Evolutionary conservation across 2,888 invertebrate species (phyloP).

Genomic region (Conus canariensis): DNA sequence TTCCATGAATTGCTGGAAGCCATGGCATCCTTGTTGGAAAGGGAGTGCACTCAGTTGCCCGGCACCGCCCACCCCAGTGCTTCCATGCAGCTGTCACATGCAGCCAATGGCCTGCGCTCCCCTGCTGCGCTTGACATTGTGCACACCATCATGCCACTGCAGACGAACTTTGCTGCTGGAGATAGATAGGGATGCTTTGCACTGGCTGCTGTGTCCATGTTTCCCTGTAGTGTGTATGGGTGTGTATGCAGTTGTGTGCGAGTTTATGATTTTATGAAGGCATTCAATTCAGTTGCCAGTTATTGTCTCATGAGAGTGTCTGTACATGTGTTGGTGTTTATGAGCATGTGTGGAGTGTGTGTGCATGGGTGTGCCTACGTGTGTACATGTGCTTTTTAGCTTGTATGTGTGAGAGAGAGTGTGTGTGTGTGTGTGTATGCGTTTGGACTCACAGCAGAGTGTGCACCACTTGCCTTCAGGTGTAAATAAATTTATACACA

Average conservation of each 20-base stretch:
- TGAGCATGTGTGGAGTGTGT: background rate
- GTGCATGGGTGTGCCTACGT: background rate
- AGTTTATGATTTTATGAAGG: background rate
- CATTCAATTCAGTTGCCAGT: no score
- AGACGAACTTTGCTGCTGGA: slow-evolving; percentile 73
- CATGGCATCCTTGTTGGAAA: slow-evolving; percentile 91
- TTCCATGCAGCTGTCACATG: slow-evolving; percentile 92
- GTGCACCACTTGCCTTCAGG: no score
- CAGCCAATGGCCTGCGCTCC: slow-evolving; percentile 87
- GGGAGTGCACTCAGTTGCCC: slow-evolving; percentile 91
- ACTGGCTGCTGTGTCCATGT: background rate
- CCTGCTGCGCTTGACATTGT: slow-evolving; percentile 76
- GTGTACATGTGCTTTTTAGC: background rate
- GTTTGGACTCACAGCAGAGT: background rate
- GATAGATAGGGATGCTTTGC: slow-evolving; percentile 4
- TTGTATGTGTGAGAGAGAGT: background rate
- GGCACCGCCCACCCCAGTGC: slow-evolving; percentile 90
- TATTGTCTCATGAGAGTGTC: background rate
- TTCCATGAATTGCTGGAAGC: slow-evolving; percentile 93
- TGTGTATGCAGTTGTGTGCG: background rate
- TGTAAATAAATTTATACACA: background rate
- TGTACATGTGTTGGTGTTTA: background rate
- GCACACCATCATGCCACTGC: slow-evolving; percentile 70
- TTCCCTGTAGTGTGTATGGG: background rate
- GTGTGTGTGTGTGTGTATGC: slow-evolving; percentile 6